A percentile compares a stretch with the other conserved stretches of the same genome.
phyloP scores from a whole-genome alignment of 2,797 vertebrate genomes.

The Capromys pilorides region DNA sequence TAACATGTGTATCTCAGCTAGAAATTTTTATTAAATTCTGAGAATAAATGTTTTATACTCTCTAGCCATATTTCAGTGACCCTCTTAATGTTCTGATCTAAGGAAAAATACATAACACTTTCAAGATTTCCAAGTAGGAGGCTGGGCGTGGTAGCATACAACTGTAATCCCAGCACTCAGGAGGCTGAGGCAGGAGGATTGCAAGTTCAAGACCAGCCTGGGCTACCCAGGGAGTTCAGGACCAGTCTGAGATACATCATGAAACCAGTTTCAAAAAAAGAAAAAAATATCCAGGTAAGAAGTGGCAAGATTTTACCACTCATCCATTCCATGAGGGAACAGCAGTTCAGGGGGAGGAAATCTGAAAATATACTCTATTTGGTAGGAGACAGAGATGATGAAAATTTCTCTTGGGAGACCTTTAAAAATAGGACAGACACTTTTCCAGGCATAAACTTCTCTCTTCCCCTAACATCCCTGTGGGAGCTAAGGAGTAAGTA shows the following conservation, averaged over 20 bases:
- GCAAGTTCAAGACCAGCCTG: neutral
- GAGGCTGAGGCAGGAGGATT: neutral
- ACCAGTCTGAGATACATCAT: neutral
- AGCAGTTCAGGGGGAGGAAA: neutral
- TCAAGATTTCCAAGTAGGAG: constrained; percentile 34
- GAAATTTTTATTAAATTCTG: constrained; percentile 12
- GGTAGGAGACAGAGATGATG: constrained; percentile 65
- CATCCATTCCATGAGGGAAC: constrained; percentile 29
- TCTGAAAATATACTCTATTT: constrained; percentile 57
- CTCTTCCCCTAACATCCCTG: constrained; percentile 65
- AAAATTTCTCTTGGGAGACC: constrained; percentile 75
- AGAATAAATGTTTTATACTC: neutral
- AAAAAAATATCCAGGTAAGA: constrained; percentile 40
- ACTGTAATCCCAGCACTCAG: neutral
- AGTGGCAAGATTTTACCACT: constrained; percentile 20
- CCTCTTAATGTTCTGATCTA: neutral
- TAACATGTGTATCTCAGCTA: neutral
- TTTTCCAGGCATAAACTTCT: constrained; percentile 64
- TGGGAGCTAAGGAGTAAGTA: constrained; percentile 56
- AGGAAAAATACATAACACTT: constrained; percentile 34
- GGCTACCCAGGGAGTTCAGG: neutral
- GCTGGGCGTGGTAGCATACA: neutral
- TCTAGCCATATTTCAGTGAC: constrained; percentile 15
- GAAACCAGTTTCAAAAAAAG: neutral
- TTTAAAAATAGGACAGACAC: constrained; percentile 70